Evolutionary conservation across 1,140 invertebrate genomes (phyloP).

Genomic region (Aphaenogaster rudis): DNA sequence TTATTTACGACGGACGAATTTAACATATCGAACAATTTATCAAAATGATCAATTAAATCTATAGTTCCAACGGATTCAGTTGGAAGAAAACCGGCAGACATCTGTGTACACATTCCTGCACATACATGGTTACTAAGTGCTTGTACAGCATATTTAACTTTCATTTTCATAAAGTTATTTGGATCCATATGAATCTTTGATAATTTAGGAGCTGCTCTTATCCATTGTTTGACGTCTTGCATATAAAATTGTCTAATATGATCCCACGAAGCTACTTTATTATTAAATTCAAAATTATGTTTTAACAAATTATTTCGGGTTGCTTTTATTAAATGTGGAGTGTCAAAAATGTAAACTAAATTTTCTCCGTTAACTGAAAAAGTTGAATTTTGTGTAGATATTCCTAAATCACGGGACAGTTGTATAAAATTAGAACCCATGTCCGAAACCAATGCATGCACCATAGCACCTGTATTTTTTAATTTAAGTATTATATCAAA

Average conservation of each 20-base stretch:
- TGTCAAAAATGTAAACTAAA: background rate
- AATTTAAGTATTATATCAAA: background rate
- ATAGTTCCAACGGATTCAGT: background rate
- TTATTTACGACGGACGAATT: background rate
- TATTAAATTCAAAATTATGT: no score
- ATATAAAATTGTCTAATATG: background rate
- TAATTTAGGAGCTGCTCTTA: background rate
- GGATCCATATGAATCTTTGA: background rate
- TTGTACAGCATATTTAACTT: conserved; percentile 1
- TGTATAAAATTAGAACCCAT: conserved; percentile 9
- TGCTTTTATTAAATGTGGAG: no score
- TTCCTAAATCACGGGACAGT: background rate
- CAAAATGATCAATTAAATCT: background rate
- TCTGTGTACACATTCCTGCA: conserved; percentile 9
- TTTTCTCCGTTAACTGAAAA: background rate
- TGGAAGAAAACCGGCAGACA: background rate
- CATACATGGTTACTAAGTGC: background rate
- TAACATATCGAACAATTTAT: background rate
- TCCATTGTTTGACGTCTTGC: background rate
- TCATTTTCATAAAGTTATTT: conserved; percentile 1
- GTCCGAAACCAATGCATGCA: background rate
- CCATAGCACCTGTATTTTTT: background rate
- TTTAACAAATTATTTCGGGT: no score
- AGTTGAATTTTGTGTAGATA: background rate
- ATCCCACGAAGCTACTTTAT: no score